A percentile compares a stretch with the other conserved stretches of the same genome.
phyloP scores from a whole-genome alignment of 2,797 vertebrate genomes.

The Xenopus petersii region DNA sequence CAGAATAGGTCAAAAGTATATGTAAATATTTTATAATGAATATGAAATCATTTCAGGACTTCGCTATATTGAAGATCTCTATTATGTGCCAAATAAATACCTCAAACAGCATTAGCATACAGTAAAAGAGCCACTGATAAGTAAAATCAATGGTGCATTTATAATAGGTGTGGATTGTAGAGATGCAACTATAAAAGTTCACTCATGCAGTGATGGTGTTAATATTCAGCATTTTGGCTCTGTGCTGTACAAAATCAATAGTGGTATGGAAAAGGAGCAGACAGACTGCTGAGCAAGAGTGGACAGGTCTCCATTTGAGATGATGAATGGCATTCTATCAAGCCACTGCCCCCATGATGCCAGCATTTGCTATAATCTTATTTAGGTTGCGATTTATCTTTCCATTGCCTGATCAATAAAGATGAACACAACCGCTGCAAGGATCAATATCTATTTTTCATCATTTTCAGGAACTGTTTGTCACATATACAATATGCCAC shows the following conservation, averaged over 20 bases:
- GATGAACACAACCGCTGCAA: constrained; percentile 85
- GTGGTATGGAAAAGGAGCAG: constrained; percentile 33
- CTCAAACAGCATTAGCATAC: no score
- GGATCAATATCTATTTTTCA: constrained; percentile 85
- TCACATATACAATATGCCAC: constrained; percentile 66
- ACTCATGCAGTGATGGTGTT: background rate
- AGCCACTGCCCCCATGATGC: constrained; percentile 55
- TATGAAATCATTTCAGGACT: no score
- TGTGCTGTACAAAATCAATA: constrained; percentile 19
- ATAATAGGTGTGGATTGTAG: background rate
- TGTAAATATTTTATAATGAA: no score
- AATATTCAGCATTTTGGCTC: background rate
- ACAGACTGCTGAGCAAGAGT: constrained; percentile 18
- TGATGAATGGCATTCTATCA: constrained; percentile 71
- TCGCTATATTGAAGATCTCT: no score
- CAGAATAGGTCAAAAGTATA: no score
- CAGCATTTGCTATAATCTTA: constrained; percentile 67
- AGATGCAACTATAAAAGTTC: background rate
- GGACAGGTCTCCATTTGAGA: constrained; percentile 61
- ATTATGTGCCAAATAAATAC: no score
- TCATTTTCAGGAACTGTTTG: constrained; percentile 71
- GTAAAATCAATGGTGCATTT: no score
- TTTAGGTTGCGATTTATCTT: constrained; percentile 80
- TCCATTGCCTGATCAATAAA: constrained; percentile 82
- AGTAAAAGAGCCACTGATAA: no score